Evolutionary conservation across 2,797 vertebrate genomes (phyloP), one percentile per base, ranked within the genome.

Genomic region (Denticeps clupeoides): DNA sequence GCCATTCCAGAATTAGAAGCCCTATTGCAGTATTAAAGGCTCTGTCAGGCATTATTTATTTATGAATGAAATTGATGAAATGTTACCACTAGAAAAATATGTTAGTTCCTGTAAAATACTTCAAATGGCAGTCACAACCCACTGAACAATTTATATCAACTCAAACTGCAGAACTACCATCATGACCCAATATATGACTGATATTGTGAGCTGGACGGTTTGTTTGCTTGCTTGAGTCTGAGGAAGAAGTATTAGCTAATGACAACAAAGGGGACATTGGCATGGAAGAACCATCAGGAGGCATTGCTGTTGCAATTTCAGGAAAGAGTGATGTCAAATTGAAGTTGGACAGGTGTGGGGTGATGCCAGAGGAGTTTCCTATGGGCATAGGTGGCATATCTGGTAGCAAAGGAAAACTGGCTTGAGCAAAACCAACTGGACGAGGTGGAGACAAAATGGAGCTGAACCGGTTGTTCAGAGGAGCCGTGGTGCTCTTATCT

Each of bases 191-290:
- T 55, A 99, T 99, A 86, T 98, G 95, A 86, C 95, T 99, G 84
- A 99, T 99, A 75, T 99, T 99, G 77, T 99, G 95, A 51, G 95
- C 95, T 7, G 94, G 93, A 22, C 95, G 87, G 64, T 94, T 99
- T 42, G 91, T 83, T 74, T 97, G 94, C 66, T 99, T 98, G 63
- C 87, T 81, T 15, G 91, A 86, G 72, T 99, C 95, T 1, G 89
- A 84, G 15, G 88, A 80, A 7, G 91, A 88, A 4, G 91, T 80
- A 79, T 97, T 97, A 47, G 91, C 73, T 55, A 99, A 87, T 12
- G 93, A 92, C 63, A 99, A 85, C 71, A 99, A 79, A 35, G 95
- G 95, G 0, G 95, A 99, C 85, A 87, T 87, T 1, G 84, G 83
- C 89, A 96, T 95, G 19, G 92, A 83, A 0, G 95, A 92, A 43